Percentiles rank a stretch among this genome's conserved stretches.
Evolutionary conservation across 2,888 invertebrate species (phyloP).

Genomic region (Nemotelus pantherinus): DNA sequence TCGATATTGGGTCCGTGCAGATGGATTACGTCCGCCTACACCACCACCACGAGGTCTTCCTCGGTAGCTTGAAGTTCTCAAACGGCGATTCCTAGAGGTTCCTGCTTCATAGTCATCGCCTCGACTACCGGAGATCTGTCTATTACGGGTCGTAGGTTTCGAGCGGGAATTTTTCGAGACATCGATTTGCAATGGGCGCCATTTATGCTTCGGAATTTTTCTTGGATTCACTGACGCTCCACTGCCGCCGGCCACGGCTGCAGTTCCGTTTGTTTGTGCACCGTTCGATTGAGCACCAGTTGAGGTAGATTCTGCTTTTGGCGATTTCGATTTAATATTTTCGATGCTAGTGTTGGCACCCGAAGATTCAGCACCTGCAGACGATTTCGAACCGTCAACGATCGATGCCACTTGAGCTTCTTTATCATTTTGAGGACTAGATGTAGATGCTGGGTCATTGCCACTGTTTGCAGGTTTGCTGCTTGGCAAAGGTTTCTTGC

Average conservation of each 20-base stretch:
- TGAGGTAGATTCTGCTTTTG: slow-evolving; percentile 10
- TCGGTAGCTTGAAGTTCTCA: slow-evolving; percentile 60
- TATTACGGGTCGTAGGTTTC: slow-evolving; percentile 69
- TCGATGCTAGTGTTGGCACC: background rate
- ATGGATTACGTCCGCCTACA: slow-evolving; percentile 66
- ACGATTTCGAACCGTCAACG: background rate
- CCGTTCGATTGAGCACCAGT: background rate
- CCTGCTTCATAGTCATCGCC: slow-evolving; percentile 58
- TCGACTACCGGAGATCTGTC: slow-evolving; percentile 59
- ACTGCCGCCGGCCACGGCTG: slow-evolving; percentile 3
- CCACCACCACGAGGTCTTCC: slow-evolving; percentile 64
- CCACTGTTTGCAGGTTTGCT: slow-evolving; percentile 20
- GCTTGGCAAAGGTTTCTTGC: slow-evolving; percentile 30
- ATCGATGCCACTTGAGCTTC: slow-evolving; percentile 8
- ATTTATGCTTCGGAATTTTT: slow-evolving; percentile 75
- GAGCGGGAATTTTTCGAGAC: slow-evolving; percentile 73
- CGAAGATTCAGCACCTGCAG: background rate
- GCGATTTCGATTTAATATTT: slow-evolving; percentile 12
- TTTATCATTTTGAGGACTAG: slow-evolving; percentile 42
- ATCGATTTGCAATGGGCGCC: slow-evolving; percentile 92
- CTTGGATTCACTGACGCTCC: slow-evolving; percentile 52
- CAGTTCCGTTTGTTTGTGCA: background rate
- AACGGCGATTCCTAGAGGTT: slow-evolving; percentile 60
- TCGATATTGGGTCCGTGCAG: slow-evolving; percentile 16
- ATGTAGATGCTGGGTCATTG: slow-evolving; percentile 39